Conservation (phyloP, 1,140 invertebrate species). For the Theocolax elegans region DNA sequence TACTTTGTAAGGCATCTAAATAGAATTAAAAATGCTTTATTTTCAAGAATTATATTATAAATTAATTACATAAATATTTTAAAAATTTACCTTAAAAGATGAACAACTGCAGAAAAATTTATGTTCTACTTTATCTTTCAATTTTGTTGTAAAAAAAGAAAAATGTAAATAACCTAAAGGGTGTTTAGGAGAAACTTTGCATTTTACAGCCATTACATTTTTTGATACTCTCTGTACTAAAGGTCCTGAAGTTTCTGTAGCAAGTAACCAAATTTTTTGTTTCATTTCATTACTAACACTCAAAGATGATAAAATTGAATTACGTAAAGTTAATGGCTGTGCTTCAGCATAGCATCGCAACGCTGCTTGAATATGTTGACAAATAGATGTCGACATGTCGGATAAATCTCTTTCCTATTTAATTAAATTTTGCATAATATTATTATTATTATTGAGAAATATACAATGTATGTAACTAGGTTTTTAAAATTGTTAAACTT, state of each 20-base stretch:
- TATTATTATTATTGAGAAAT: neutral
- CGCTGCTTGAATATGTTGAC: constrained; percentile 78
- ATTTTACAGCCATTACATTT: constrained; percentile 82
- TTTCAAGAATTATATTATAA: neutral
- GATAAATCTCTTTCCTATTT: constrained; percentile 60
- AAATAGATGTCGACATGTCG: constrained; percentile 61
- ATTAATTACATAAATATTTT: neutral
- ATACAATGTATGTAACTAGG: too few species aligned
- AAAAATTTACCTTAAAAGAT: constrained; percentile 68
- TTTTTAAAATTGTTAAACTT: constrained; percentile 45
- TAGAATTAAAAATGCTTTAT: too few species aligned
- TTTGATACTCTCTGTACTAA: constrained; percentile 83
- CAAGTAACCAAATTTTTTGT: constrained; percentile 75
- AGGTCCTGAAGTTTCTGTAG: constrained; percentile 74
- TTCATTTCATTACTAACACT: constrained; percentile 75
- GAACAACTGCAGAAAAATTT: constrained; percentile 76
- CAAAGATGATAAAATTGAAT: constrained; percentile 74
- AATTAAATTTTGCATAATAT: too few species aligned
- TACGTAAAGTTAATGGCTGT: constrained; percentile 73
- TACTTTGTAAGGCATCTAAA: constrained; percentile 47
- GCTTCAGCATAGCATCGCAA: constrained; percentile 75
- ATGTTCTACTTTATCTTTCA: constrained; percentile 69
- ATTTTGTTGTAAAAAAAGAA: constrained; percentile 71
- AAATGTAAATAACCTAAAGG: constrained; percentile 83
- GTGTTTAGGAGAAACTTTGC: constrained; percentile 76